Evolutionary conservation across 2,797 vertebrate species (phyloP).

Genomic region (Tapera naevia): DNA sequence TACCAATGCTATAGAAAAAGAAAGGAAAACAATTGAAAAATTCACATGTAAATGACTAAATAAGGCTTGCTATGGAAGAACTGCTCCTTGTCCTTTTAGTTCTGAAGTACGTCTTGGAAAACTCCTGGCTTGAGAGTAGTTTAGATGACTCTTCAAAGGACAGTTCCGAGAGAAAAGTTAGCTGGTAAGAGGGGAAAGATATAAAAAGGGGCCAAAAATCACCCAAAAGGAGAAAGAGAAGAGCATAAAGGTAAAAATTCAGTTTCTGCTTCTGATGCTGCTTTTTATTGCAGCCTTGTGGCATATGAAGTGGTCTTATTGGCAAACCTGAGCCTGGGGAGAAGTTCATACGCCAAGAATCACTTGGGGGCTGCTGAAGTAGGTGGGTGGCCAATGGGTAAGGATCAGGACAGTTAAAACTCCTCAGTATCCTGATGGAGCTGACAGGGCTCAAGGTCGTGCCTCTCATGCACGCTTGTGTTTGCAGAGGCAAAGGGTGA

Average conservation of each 20-base stretch:
- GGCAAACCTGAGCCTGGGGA: background rate
- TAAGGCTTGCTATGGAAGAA: slow-evolving; percentile 20
- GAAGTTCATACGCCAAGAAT: rapidly evolving
- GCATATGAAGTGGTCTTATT: background rate
- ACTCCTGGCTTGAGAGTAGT: background rate
- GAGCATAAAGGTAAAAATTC: background rate
- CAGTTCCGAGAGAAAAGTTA: background rate
- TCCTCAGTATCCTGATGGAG: background rate
- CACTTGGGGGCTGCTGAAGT: background rate
- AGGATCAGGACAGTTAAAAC: background rate
- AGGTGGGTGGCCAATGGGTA: background rate
- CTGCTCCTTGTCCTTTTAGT: background rate
- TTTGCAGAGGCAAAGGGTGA: background rate
- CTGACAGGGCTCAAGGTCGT: background rate
- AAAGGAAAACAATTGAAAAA: slow-evolving; percentile 31
- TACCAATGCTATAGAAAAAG: slow-evolving; percentile 10
- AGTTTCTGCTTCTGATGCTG: background rate
- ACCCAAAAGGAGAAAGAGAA: background rate
- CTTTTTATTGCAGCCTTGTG: background rate
- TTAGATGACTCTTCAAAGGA: background rate
- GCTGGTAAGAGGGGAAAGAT: background rate
- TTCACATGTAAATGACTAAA: slow-evolving; percentile 22
- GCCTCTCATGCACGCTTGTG: background rate
- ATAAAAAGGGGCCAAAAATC: background rate
- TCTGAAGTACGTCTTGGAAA: slow-evolving; percentile 29